Percentiles rank a stretch among this genome's conserved stretches.
Conservation (phyloP, 1,140 invertebrate genomes). For the Panonychus citri region DNA sequence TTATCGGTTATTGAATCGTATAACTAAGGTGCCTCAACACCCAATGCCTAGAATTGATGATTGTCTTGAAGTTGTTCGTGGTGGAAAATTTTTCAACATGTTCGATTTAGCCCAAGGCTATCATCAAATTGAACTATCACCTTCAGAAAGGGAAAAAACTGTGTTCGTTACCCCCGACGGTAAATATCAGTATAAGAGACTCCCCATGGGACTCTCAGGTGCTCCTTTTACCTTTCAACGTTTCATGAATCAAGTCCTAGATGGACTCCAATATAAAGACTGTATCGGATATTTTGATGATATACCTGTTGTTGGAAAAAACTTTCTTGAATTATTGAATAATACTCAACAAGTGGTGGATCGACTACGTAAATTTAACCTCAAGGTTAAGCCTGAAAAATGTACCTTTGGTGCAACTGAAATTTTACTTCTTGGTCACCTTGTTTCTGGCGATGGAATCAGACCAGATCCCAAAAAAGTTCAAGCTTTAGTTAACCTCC, state of each 20-base stretch:
- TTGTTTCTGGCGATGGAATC: constrained; percentile 2
- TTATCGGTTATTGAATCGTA: constrained; percentile 24
- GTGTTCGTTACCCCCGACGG: no score
- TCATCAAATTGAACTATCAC: constrained; percentile 18
- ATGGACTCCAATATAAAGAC: background rate
- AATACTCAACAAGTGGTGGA: constrained; percentile 6
- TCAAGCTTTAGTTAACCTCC: background rate
- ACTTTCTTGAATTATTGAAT: background rate
- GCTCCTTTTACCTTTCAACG: background rate
- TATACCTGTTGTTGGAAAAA: constrained; percentile 21
- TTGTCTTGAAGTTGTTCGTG: constrained; percentile 2
- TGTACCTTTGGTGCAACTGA: constrained; percentile 20
- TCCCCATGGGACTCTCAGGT: no score
- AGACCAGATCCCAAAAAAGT: constrained; percentile 5
- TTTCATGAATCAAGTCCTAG: background rate
- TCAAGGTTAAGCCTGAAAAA: constrained; percentile 19
- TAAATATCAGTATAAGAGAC: no score
- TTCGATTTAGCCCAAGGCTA: constrained; percentile 28
- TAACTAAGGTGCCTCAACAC: constrained; percentile 24
- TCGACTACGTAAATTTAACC: constrained; percentile 2
- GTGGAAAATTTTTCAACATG: constrained; percentile 21
- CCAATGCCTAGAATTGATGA: constrained; percentile 22
- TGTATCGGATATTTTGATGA: constrained; percentile 25
- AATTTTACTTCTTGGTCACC: constrained; percentile 21
- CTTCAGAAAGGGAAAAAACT: background rate